These are phyloP conservation scores for Temnothorax rugatulus DNA, from an alignment of 2,888 invertebrate genomes.

Conservation along the genomic window DNA sequence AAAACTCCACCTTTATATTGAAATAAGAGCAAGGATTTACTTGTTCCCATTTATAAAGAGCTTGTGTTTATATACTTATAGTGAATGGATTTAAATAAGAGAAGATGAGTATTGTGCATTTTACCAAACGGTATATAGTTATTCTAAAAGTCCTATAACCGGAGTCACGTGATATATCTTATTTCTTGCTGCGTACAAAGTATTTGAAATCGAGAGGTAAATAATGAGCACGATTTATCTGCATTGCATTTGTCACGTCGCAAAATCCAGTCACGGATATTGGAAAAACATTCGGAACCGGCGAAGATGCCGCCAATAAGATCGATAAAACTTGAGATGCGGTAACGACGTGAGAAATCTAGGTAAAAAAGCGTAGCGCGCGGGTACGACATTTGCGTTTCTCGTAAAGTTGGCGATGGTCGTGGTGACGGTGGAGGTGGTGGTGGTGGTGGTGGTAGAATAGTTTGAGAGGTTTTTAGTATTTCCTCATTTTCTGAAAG, in stretches of 20 bases:
- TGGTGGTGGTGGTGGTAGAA: background rate
- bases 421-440: background rate
- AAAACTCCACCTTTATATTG: background rate
- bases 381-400: conserved; percentile 43
- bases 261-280: conserved; percentile 57
- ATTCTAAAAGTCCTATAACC: background rate
- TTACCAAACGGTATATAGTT: conserved; percentile 1
- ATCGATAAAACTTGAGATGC: conserved; percentile 50
- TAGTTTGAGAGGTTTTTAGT: conserved; percentile 32
- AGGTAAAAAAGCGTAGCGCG: conserved; percentile 39
- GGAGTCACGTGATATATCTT: conserved; percentile 22
- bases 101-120: conserved; percentile 2
- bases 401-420: background rate
- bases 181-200: conserved; percentile 37
- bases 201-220: conserved; percentile 40
- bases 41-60: background rate
- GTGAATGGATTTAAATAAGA: background rate
- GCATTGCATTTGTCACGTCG: conserved; percentile 51
- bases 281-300: conserved; percentile 51
- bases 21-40: background rate
- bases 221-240: conserved; percentile 56
- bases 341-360: conserved; percentile 55
- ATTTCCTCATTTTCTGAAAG: conserved; percentile 54
- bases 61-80: background rate
- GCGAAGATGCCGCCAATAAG: conserved; percentile 47